A percentile compares a stretch with the other conserved stretches of the same genome.
These are phyloP conservation scores for Nestor notabilis DNA, from an alignment of 2,113 vertebrate genomes.

Conservation along the genomic window DNA sequence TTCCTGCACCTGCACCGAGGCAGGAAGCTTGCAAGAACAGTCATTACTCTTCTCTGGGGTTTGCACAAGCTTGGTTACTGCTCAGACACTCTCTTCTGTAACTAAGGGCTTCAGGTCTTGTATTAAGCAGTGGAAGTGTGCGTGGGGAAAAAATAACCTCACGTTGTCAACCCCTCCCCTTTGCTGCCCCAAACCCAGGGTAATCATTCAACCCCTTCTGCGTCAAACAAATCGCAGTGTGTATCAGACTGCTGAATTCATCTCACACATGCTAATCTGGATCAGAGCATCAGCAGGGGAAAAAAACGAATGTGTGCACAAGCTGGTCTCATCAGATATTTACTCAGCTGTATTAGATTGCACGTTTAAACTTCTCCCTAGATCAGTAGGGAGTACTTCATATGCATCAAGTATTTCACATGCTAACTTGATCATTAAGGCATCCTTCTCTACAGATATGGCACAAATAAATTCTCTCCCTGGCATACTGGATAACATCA, in stretches of 20 bases:
- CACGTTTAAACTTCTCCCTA: conserved; percentile 30
- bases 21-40: conserved; percentile 70
- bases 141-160: background rate
- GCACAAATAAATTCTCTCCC: background rate
- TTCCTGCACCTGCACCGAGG: conserved; percentile 79
- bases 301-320: background rate
- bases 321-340: conserved; percentile 43
- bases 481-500: background rate
- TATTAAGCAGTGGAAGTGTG: conserved; percentile 15
- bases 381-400: background rate
- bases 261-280: conserved; percentile 16
- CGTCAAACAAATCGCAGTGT: background rate
- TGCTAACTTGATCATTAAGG: conserved; percentile 16
- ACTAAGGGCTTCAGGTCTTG: conserved; percentile 60
- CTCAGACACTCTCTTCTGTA: conserved; percentile 71
- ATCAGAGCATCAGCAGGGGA: background rate
- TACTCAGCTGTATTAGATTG: conserved; percentile 37
- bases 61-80: conserved; percentile 58
- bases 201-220: background rate
- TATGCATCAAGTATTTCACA: conserved; percentile 22
- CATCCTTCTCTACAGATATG: background rate
- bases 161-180: background rate
- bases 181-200: background rate
- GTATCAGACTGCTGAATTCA: conserved; percentile 20
- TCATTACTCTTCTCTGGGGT: conserved; percentile 70